phyloP scores from a whole-genome alignment of 2,113 vertebrate species.

The Epinephelus lanceolatus region DNA sequence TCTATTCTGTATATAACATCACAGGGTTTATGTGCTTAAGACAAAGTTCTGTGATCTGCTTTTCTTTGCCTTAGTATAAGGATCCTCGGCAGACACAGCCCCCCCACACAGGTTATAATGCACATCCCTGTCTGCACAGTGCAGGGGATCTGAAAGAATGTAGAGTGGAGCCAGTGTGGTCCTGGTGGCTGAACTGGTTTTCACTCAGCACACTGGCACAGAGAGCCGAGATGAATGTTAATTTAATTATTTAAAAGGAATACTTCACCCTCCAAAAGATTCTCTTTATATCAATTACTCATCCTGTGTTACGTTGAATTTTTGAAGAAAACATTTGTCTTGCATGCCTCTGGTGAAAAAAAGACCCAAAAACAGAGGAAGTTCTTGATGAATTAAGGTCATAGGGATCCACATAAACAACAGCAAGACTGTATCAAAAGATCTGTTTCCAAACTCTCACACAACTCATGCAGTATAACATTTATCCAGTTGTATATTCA shows the following conservation, averaged over 20 bases:
- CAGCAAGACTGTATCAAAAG: no score
- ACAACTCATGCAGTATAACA: no score
- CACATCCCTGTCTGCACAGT: slow-evolving; percentile 21
- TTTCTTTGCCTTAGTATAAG: slow-evolving; percentile 59
- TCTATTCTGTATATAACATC: slow-evolving; percentile 31
- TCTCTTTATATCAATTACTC: no score
- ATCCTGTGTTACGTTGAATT: no score
- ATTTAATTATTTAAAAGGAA: slow-evolving; percentile 16
- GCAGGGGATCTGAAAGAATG: slow-evolving; percentile 36
- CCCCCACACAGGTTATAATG: not conserved
- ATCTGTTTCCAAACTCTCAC: no score
- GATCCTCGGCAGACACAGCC: slow-evolving; percentile 19
- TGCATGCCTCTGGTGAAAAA: no score
- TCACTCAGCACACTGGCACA: not conserved
- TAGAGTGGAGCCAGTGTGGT: slow-evolving; percentile 14
- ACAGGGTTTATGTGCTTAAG: slow-evolving; percentile 25
- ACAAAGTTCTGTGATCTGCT: slow-evolving; percentile 34
- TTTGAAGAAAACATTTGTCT: no score
- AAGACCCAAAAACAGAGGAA: no score
- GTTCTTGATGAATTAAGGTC: no score
- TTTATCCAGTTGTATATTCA: no score
- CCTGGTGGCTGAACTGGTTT: slow-evolving; percentile 18
- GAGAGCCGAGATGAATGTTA: slow-evolving; percentile 41
- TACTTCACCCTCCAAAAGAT: no score
- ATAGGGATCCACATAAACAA: no score